Evolutionary conservation across 2,113 vertebrate species (phyloP).

Genomic region (Corydoras sp.): DNA sequence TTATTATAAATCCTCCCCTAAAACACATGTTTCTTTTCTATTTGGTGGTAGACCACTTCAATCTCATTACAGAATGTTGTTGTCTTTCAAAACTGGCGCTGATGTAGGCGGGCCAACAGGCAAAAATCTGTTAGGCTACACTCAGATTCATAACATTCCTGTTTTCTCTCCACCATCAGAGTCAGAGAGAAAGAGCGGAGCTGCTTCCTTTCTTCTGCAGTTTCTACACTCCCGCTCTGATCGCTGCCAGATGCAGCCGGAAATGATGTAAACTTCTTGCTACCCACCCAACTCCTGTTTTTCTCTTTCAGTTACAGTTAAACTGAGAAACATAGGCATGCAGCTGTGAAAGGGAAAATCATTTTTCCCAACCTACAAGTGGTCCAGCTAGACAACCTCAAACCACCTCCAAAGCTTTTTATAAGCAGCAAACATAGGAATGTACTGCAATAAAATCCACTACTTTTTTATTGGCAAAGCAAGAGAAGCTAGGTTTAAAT

Average conservation of each 20-base stretch:
- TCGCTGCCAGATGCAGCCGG: constrained; percentile 67
- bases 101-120: constrained; percentile 11
- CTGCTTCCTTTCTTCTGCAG: constrained; percentile 32
- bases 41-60: background rate
- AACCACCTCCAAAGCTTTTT: background rate
- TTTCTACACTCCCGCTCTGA: constrained; percentile 45
- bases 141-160: constrained; percentile 37
- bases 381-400: constrained; percentile 12
- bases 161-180: constrained; percentile 16
- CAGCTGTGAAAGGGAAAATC: constrained; percentile 46
- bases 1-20: no score
- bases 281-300: constrained; percentile 45
- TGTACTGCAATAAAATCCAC: background rate
- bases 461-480: no score
- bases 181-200: background rate
- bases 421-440: background rate
- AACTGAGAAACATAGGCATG: constrained; percentile 47
- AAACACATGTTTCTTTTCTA: no score
- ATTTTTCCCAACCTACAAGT: constrained; percentile 31
- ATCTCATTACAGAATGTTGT: background rate
- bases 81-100: constrained; percentile 31
- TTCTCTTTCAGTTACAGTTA: constrained; percentile 52
- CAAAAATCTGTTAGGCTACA: constrained; percentile 22
- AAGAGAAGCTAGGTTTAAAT: no score
- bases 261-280: constrained; percentile 63